Evolutionary conservation across 2,888 invertebrate species (phyloP).

Genomic region (Trachelus stipa): DNA sequence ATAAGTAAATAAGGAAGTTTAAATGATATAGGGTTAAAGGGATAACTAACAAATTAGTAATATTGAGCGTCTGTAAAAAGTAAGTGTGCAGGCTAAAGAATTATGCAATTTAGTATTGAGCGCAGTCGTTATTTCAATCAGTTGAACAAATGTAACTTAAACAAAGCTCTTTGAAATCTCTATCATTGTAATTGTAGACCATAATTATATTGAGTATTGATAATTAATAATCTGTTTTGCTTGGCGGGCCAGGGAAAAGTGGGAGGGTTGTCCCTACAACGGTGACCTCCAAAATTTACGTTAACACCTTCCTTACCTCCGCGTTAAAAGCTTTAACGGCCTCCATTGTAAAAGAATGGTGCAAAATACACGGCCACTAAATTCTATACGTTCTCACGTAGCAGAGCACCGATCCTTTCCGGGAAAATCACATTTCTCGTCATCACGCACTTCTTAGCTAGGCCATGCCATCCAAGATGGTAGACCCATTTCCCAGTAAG

Average conservation of each 20-base stretch:
- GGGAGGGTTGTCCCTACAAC: slow-evolving; percentile 46
- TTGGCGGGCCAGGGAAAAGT: slow-evolving; percentile 25
- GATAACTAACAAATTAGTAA: not conserved
- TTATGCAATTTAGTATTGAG: not conserved
- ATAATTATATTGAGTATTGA: slow-evolving; percentile 9
- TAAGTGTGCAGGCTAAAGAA: slow-evolving; percentile 4
- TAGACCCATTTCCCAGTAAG: slow-evolving; percentile 42
- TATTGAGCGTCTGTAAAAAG: not conserved
- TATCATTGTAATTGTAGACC: not conserved
- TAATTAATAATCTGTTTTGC: slow-evolving; percentile 16
- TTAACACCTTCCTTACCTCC: slow-evolving; percentile 74
- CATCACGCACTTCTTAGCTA: slow-evolving; percentile 54
- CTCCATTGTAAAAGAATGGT: slow-evolving; percentile 71
- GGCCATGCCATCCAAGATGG: slow-evolving; percentile 64
- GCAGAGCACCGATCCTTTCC: slow-evolving; percentile 38
- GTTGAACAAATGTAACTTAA: not conserved
- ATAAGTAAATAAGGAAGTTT: not conserved
- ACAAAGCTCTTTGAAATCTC: not conserved
- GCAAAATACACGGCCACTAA: slow-evolving; percentile 31
- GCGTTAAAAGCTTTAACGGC: slow-evolving; percentile 89
- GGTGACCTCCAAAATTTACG: slow-evolving; percentile 47
- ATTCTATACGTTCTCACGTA: slow-evolving; percentile 39
- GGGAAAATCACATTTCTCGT: slow-evolving; percentile 49
- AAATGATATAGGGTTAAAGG: not conserved
- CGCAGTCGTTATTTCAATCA: not conserved